Evolutionary conservation across 2,888 invertebrate species (phyloP).

Genomic region (Drepana falcataria): DNA sequence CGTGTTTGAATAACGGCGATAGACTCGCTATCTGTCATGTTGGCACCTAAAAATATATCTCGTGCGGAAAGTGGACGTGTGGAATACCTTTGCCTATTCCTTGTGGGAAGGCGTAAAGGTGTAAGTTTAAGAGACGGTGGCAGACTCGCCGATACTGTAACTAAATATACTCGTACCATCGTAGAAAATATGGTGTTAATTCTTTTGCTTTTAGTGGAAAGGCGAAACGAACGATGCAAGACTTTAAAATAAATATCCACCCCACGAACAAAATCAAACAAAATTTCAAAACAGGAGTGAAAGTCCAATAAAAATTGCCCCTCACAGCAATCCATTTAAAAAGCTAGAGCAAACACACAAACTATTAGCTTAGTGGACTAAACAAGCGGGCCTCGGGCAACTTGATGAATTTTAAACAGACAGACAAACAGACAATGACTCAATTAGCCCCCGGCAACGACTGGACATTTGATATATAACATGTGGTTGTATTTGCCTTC

Average conservation of each 20-base stretch:
- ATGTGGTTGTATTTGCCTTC: slow-evolving; percentile 34
- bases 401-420: slow-evolving; percentile 56
- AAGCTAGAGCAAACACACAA: slow-evolving; percentile 48
- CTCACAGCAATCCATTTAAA: slow-evolving; percentile 43
- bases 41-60: too few relatives aligned
- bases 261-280: not conserved
- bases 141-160: too few relatives aligned
- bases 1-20: too few relatives aligned
- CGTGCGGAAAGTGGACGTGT: too few relatives aligned
- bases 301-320: slow-evolving; percentile 28
- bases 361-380: slow-evolving; percentile 57
- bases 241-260: not conserved
- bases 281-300: slow-evolving; percentile 22
- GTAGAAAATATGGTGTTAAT: too few relatives aligned
- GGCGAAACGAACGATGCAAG: too few relatives aligned
- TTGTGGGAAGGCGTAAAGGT: too few relatives aligned
- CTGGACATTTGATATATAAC: slow-evolving; percentile 38
- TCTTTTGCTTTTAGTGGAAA: too few relatives aligned
- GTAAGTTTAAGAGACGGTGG: too few relatives aligned
- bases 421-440: slow-evolving; percentile 41
- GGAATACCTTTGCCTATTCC: too few relatives aligned
- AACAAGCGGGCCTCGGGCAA: slow-evolving; percentile 48
- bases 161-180: too few relatives aligned
- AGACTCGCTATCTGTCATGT: too few relatives aligned
- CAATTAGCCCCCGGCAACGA: slow-evolving; percentile 64